Evolutionary conservation across 2,113 vertebrate species (phyloP).

Genomic region (Leptosomus discolor): DNA sequence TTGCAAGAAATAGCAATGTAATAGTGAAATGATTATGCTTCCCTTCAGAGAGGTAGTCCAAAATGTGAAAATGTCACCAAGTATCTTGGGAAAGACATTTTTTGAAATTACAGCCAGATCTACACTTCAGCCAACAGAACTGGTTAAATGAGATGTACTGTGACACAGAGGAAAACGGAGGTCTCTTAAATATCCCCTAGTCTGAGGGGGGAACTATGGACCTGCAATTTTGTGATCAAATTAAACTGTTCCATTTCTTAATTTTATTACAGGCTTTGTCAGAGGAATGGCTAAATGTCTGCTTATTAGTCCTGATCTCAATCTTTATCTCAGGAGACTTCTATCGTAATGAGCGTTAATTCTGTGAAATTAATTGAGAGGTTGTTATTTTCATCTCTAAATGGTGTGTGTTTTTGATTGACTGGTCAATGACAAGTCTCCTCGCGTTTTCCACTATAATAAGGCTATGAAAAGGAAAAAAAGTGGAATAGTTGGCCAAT

Average conservation of each 20-base stretch:
- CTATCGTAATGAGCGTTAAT: constrained; percentile 55
- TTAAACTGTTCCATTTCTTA: constrained; percentile 23
- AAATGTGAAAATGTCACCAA: constrained; percentile 25
- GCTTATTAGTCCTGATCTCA: constrained; percentile 8
- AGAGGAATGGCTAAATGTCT: constrained; percentile 31
- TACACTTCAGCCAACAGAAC: background rate
- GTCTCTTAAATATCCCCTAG: background rate
- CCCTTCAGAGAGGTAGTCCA: background rate
- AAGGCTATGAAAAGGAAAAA: constrained; percentile 21
- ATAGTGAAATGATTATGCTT: constrained; percentile 27
- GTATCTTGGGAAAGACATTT: background rate
- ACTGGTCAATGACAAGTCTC: constrained; percentile 18
- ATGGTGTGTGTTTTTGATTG: constrained; percentile 48
- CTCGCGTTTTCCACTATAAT: constrained; percentile 7
- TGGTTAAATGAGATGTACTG: background rate
- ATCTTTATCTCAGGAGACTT: constrained; percentile 36
- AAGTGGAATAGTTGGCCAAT: constrained; percentile 39
- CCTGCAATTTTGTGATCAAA: background rate
- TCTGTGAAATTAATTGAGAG: constrained; percentile 56
- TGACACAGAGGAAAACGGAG: background rate
- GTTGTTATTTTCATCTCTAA: constrained; percentile 46
- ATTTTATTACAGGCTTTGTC: constrained; percentile 30
- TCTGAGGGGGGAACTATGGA: background rate
- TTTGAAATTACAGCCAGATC: constrained; percentile 1
- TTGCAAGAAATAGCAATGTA: background rate